Evolutionary conservation across 2,888 invertebrate genomes (phyloP).

Genomic region (Eumacrocentrus americanus): DNA sequence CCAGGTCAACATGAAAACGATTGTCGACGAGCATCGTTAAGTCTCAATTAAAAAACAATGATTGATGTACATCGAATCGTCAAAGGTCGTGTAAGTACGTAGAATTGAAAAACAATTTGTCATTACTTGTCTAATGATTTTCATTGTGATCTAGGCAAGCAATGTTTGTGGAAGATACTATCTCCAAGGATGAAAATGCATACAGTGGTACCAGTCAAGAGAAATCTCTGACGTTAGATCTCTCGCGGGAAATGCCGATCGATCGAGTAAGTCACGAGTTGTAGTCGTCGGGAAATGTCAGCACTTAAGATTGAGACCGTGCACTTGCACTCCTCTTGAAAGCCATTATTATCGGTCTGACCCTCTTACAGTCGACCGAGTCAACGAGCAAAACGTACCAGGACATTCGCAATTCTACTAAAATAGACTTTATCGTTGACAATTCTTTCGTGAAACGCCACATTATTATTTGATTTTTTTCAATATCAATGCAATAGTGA

Average conservation of each 20-base stretch:
- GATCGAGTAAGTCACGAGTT: constrained; percentile 1
- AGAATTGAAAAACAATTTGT: neutral
- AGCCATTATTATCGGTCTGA: constrained; percentile 7
- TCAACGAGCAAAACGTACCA: too few relatives aligned
- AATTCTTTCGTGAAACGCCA: too few relatives aligned
- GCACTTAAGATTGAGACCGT: constrained; percentile 4
- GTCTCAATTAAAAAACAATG: neutral
- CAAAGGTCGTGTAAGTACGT: too few relatives aligned
- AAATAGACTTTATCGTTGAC: too few relatives aligned
- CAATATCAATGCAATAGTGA: too few relatives aligned
- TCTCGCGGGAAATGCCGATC: neutral
- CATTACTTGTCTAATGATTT: neutral
- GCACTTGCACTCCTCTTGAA: constrained; percentile 17
- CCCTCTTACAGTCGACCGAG: neutral
- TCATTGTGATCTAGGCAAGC: neutral
- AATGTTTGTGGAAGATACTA: neutral
- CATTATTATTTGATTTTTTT: too few relatives aligned
- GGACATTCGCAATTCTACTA: too few relatives aligned
- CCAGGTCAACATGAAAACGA: neutral
- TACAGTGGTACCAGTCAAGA: neutral
- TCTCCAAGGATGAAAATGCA: constrained; percentile 1
- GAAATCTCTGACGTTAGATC: neutral
- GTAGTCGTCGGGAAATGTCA: constrained; percentile 10
- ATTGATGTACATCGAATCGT: neutral
- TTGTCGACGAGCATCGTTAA: neutral